phyloP scores from a whole-genome alignment of 2,888 invertebrate species.

The Lepas anatifera region DNA sequence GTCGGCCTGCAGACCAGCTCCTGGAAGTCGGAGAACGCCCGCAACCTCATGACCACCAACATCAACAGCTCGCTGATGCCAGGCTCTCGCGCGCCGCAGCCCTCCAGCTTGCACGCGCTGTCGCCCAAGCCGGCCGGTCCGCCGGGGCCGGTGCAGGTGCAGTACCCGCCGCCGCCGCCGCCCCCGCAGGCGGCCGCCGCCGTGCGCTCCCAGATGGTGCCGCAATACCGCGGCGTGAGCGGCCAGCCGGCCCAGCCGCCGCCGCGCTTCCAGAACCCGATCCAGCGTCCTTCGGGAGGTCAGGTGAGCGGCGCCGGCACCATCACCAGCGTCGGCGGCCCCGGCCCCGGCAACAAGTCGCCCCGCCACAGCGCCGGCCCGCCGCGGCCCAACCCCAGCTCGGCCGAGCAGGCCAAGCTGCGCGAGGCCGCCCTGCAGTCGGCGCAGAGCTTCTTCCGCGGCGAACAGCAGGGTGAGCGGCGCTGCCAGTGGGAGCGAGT shows the following conservation, averaged over 20 bases:
- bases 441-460: constrained; percentile 25
- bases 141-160: background rate
- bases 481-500: too few relatives aligned
- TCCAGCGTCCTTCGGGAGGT: background rate
- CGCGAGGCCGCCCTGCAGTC: constrained; percentile 24
- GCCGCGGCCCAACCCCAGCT: constrained; percentile 17
- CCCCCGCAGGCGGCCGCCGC: background rate
- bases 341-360: background rate
- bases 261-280: constrained; percentile 9
- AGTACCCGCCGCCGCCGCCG: background rate
- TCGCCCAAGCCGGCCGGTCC: background rate
- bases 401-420: constrained; percentile 25
- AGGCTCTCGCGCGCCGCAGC: background rate
- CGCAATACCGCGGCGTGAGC: background rate
- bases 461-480: constrained; percentile 15
- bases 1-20: constrained; percentile 12
- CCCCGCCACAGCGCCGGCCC: constrained; percentile 1
- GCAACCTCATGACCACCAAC: background rate
- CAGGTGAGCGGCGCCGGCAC: background rate
- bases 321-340: background rate
- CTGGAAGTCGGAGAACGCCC: constrained; percentile 2
- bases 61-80: constrained; percentile 2
- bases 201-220: background rate
- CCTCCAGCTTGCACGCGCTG: background rate
- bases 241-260: background rate